Evolutionary conservation across 2,888 invertebrate species (phyloP).

Genomic region (Steinernema scapterisci): DNA sequence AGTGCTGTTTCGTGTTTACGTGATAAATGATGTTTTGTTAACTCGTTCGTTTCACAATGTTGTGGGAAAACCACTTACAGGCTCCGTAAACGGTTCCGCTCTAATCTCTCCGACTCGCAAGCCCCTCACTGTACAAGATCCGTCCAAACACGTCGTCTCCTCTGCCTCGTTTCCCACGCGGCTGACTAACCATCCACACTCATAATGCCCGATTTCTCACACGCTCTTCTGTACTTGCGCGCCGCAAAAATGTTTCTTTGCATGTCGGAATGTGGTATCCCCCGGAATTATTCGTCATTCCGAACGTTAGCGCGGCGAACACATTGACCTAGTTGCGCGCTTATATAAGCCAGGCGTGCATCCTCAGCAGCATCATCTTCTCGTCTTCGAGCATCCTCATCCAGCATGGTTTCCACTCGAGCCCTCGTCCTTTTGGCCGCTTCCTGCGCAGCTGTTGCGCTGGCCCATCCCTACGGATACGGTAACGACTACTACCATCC

Average conservation of each 20-base stretch:
- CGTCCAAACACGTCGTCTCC: no score
- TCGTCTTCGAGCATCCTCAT: constrained; percentile 9
- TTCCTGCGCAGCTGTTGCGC: neutral
- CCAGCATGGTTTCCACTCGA: neutral
- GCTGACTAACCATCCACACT: neutral
- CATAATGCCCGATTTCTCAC: neutral
- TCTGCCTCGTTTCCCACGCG: neutral
- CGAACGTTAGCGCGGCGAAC: constrained; percentile 25
- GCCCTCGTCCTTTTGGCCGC: neutral
- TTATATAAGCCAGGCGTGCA: constrained; percentile 11
- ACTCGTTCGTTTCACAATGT: no score
- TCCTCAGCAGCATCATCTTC: constrained; percentile 5
- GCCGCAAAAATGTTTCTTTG: constrained; percentile 13
- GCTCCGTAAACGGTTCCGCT: no score
- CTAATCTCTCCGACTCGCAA: no score
- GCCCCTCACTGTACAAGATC: no score
- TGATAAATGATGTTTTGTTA: no score
- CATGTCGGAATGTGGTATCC: constrained; percentile 27
- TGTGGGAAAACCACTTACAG: no score
- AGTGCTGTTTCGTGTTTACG: no score
- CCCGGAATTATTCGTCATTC: constrained; percentile 4
- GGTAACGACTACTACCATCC: constrained; percentile 25
- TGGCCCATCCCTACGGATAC: constrained; percentile 19
- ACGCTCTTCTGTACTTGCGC: neutral
- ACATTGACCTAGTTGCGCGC: constrained; percentile 30